Base-by-base conservation (phyloP, 2,113 vertebrate species). In the Labeo rohita region DNA sequence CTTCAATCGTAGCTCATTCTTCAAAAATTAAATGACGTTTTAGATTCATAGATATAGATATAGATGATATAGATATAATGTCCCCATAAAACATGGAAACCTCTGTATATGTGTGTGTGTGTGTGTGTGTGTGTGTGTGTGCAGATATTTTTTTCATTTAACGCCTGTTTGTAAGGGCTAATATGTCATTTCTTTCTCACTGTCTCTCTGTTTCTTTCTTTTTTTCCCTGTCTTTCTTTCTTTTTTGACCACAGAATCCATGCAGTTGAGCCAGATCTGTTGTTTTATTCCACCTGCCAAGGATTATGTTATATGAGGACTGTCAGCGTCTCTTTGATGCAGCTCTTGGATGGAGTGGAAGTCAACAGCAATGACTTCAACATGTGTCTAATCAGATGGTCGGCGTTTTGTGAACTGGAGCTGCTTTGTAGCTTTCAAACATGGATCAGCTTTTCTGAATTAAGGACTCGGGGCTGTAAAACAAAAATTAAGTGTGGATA, bases 311-410 rank as follows among this genome's bases (percentile, higher is more conserved):
- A 92, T 92, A 89, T 89, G 90, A 89, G 87, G 86, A 90, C 92
- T 93, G 92, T 93, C 92, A 94, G 86, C 85, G 10, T 91, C 90
- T 76, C 92, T 92, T 91, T 91, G 92, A 92, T 91, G 90, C 80
- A 43, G 2, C 72, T 73, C 88, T 85, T 89, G 80, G 84, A 92
- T 47, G 66, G 43, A 65, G 70, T 83, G 80, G 68, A 86, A 89
- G 86, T 92, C 87, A 89, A 87, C 85, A 54, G 63, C 87, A 90
- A 91, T 36, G 89, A 86, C 88, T 91, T 89, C 87, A 90, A 87
- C 91, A 84, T 90, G 91, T 92, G 18, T 88, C 84, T 88, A 88
- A 87, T 91, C 89, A 77, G 80, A 83, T 54, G 47, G 79, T 77
- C 68, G 72, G 75, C 18, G 66, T 61, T 80, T 52, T 74, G 81